Evolutionary conservation across 1,140 invertebrate genomes (phyloP), one percentile per base, ranked within the genome.

Genomic region (Apis dorsata): DNA sequence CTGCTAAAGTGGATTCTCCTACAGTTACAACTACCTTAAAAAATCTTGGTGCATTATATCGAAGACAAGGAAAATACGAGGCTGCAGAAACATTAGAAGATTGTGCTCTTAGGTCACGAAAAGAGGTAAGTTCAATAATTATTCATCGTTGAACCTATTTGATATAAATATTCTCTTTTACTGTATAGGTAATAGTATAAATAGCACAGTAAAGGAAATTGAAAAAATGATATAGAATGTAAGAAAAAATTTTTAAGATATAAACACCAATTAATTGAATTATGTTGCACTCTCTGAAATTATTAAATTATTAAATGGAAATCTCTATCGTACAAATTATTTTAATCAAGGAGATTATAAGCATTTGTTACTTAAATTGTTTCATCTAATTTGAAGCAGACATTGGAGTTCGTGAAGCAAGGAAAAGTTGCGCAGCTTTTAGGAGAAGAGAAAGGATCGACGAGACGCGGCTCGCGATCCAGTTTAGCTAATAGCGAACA

Each of bases 11-110:
- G 69, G 98, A 99, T 93, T 99, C 98, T 53, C 98, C 98, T 0
- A 99, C 99, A 5, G 98, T 99, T 11, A 99, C 98, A 19, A 99
- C 98, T 9, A 99, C 99, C 0, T 93, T 99, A 73, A 99, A 98
- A 94, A 99, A 99, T 94, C 95, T 99, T 34, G 99, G 98, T 71
- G 99, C 99, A 5, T 95, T 99, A 17, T 99, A 99, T 94, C 95
- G 99, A 91, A 96, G 99, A 86, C 99, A 99, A 95, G 99, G 99
- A 80, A 99, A 99, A 94, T 99, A 99, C 94, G 99, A 99, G 93
- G 99, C 99, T 12, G 99, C 99, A 24, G 99, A 99, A 93, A 99
- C 98, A 0, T 95, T 99, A 21, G 99, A 99, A 93, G 99, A 99
- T 94, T 99, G 98, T 95, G 98, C 98, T 44, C 95, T 99, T 85